Evolutionary conservation across 2,888 invertebrate genomes (phyloP), one percentile per base, ranked within the genome.

Genomic region (Synergus laeviventris): DNA sequence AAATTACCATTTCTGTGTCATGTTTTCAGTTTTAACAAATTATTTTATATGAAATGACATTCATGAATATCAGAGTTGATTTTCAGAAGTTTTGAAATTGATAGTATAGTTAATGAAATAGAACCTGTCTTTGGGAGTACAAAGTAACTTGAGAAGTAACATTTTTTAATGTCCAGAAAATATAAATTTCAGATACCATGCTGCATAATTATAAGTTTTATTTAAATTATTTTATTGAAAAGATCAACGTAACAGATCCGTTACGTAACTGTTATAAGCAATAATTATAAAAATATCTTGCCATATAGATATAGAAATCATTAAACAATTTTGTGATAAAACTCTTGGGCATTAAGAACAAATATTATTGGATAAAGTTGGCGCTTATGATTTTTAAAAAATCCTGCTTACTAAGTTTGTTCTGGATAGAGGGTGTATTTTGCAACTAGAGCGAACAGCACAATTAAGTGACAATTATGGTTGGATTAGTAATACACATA

Each of bases 401-500:
- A 31, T 31, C 24, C 9, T 31, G 21, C 12, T 21, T 21, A 56
- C 12, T 11, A 56, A 56, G 18, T 18, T 54, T 21, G 45, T 49
- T 4, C 42, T 45, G 66, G 45, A 66, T 45, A 31, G 45, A 31
- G 66, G 66, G 62, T 56, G 39, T 36, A 42, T 61, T 74, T 60
- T 60, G 24, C 45, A 38, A 42, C 18, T 45, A 78, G 73, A 76
- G 64, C 75, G 73, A 78, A 77, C 79, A 76, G 77, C 74, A 81
- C 77, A 78, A 77, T 78, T 76, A 73, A 76, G 74, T 59, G 70
- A 80, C 83, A 81, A 83, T 84, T 81, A 82, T 76, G 76, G 73
- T 31, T 64, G 77, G 80, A 82, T 84, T 83, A 83, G 74, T 76
- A 77, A 76, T 80, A 78, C 66, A 78, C 74, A 74, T 76, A 80